phyloP scores from a whole-genome alignment of 2,888 invertebrate species.

The Nymphalis polychloros region DNA sequence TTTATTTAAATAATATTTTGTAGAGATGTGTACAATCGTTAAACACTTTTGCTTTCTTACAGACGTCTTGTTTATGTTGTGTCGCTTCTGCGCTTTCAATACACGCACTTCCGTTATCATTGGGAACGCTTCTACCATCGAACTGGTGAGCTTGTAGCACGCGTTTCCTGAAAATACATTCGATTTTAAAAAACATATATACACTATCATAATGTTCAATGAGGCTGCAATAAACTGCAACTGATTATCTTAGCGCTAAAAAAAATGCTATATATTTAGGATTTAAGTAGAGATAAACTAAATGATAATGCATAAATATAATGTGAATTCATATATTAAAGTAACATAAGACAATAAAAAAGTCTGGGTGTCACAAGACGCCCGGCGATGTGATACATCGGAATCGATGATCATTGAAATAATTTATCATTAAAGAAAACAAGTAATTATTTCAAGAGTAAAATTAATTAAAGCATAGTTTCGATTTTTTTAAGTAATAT shows the following conservation, averaged over 20 bases:
- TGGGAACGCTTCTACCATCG: conserved; percentile 48
- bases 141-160: conserved; percentile 59
- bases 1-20: conserved; percentile 57
- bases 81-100: conserved; percentile 67
- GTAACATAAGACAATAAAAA: no score
- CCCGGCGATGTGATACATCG: no score
- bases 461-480: no score
- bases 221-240: background rate
- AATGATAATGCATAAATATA: no score
- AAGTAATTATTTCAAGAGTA: no score
- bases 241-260: background rate
- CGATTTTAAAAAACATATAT: background rate
- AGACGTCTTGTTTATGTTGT: conserved; percentile 71
- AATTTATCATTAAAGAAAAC: no score
- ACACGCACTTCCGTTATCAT: conserved; percentile 60
- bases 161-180: conserved; percentile 56
- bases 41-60: conserved; percentile 73
- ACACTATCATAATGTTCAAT: background rate
- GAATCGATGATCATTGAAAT: no score
- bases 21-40: conserved; percentile 75
- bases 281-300: no score
- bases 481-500: no score
- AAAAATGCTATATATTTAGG: background rate
- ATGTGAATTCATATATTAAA: no score
- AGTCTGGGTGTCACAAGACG: no score